Conservation (phyloP, 2,888 invertebrate species). For the Idaea straminata region DNA sequence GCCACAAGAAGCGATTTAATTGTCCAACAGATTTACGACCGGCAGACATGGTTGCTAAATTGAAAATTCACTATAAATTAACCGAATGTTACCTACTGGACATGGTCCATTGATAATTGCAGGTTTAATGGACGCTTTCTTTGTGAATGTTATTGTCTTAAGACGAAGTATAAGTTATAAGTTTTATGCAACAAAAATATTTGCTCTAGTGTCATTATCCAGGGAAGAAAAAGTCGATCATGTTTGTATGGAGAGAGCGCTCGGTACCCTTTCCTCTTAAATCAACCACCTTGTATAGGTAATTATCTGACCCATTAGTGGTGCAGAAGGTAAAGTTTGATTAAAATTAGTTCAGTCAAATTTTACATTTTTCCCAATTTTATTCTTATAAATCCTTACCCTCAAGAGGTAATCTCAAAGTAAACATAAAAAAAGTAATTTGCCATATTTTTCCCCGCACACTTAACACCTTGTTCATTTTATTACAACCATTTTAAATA, state of each 20-base stretch:
- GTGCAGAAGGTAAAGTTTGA: no score
- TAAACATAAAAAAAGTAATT: slow-evolving; percentile 21
- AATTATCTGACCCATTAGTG: no score
- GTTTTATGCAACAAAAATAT: no score
- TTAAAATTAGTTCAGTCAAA: no score
- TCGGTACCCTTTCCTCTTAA: no score
- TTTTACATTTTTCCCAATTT: slow-evolving; percentile 14
- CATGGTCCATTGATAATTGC: slow-evolving; percentile 27
- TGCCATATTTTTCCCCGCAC: slow-evolving; percentile 21
- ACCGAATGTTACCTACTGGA: slow-evolving; percentile 37
- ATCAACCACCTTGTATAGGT: no score
- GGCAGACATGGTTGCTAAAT: slow-evolving; percentile 65
- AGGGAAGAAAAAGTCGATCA: no score
- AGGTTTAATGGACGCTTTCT: slow-evolving; percentile 26
- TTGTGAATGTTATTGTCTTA: slow-evolving; percentile 18
- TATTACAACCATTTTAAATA: slow-evolving; percentile 51
- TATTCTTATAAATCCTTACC: not conserved
- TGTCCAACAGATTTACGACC: slow-evolving; percentile 67
- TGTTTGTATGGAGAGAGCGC: no score
- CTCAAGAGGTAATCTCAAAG: slow-evolving; percentile 25
- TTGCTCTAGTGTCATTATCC: no score
- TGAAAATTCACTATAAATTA: slow-evolving; percentile 77
- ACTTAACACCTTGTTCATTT: slow-evolving; percentile 39
- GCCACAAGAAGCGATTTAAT: slow-evolving; percentile 66
- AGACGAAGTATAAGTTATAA: no score